Conservation (phyloP, 2,888 invertebrate species). For the Sycophila texana region DNA sequence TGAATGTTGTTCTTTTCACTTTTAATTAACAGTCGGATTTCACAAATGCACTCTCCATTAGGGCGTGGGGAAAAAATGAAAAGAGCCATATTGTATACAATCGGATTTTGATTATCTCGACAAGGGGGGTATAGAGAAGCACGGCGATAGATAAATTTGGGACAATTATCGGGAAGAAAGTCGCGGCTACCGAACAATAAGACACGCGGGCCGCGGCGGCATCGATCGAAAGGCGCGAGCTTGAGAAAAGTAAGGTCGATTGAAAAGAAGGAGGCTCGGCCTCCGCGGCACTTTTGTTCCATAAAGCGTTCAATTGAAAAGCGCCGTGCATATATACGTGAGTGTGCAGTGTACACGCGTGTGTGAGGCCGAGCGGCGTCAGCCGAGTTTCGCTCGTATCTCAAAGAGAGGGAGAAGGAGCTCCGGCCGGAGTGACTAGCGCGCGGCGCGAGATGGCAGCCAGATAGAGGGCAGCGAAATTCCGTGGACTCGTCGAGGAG, state of each 20-base stretch:
- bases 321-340: neutral
- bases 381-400: conserved; percentile 35
- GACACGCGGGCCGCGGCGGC: conserved; percentile 4
- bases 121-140: neutral
- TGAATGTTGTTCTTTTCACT: neutral
- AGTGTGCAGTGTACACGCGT: neutral
- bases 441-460: conserved; percentile 25
- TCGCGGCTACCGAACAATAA: conserved; percentile 5
- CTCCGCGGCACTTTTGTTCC: conserved; percentile 21
- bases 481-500: conserved; percentile 13
- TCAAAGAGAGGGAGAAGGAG: neutral
- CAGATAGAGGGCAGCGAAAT: conserved; percentile 43
- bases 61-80: conserved; percentile 4
- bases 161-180: conserved; percentile 35
- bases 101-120: neutral
- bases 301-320: conserved; percentile 15
- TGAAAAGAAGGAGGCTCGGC: no score
- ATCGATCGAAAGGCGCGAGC: conserved; percentile 20
- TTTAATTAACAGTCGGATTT: neutral
- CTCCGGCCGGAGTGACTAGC: conserved; percentile 9
- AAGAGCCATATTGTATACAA: neutral
- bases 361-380: neutral
- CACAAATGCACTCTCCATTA: conserved; percentile 8
- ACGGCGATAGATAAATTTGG: conserved; percentile 27
- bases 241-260: no score